phyloP scores from a whole-genome alignment of 2,888 invertebrate genomes.

The Andrena marginata region DNA sequence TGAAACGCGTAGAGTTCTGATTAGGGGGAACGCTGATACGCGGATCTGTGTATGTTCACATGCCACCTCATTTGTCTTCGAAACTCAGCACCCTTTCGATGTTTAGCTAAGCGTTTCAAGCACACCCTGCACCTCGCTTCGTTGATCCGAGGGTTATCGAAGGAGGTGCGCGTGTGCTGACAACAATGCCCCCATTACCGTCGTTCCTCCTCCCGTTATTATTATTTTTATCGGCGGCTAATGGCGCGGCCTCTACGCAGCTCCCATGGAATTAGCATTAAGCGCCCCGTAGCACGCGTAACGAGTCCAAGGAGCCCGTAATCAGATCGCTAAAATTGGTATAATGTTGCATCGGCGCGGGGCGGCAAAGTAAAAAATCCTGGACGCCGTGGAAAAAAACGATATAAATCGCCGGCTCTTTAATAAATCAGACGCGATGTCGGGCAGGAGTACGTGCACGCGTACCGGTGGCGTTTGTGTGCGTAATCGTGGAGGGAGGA shows the following conservation, averaged over 20 bases:
- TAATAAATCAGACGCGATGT: conserved; percentile 48
- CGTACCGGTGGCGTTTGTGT: neutral
- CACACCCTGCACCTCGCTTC: too few species aligned
- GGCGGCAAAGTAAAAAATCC: conserved; percentile 15
- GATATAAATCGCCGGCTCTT: conserved; percentile 45
- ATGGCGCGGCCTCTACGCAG: conserved; percentile 41
- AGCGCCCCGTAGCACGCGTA: conserved; percentile 50
- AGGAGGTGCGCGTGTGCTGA: conserved; percentile 9
- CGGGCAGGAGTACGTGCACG: conserved; percentile 7
- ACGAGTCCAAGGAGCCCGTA: conserved; percentile 59
- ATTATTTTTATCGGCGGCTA: conserved; percentile 41
- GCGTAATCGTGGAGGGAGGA: conserved; percentile 23
- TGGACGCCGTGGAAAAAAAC: conserved; percentile 23
- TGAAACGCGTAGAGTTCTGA: too few species aligned
- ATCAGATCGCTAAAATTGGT: conserved; percentile 53
- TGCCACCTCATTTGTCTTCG: neutral
- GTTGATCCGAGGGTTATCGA: conserved; percentile 2
- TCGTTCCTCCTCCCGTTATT: conserved; percentile 33
- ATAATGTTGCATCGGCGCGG: conserved; percentile 25
- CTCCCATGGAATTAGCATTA: conserved; percentile 51
- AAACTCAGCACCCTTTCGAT: neutral
- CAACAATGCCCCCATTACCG: conserved; percentile 29
- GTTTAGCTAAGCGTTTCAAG: neutral
- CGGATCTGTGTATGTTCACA: too few species aligned
- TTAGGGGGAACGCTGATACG: too few species aligned